A percentile compares a stretch with the other conserved stretches of the same genome.
Evolutionary conservation across 2,888 invertebrate genomes (phyloP).

Genomic region (Dryadula phaetusa): DNA sequence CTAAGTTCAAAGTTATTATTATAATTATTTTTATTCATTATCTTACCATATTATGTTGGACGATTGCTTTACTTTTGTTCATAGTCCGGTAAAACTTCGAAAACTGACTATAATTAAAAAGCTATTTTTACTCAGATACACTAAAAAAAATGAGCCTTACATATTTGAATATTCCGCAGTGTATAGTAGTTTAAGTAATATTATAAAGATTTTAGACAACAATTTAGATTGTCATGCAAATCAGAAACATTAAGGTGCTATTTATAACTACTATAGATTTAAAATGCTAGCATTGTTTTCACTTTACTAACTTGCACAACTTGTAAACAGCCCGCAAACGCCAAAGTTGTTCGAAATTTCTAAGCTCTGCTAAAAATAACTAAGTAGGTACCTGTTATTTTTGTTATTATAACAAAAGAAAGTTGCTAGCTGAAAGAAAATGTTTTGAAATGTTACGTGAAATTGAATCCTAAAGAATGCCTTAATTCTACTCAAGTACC

Average conservation of each 20-base stretch:
- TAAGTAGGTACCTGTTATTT: not conserved
- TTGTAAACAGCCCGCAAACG: not conserved
- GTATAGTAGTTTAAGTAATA: not conserved
- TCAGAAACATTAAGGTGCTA: not conserved
- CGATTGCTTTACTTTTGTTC: no score
- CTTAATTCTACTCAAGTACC: not conserved
- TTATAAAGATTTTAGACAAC: not conserved
- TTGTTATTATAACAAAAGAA: not conserved
- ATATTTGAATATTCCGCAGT: not conserved
- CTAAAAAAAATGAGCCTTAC: not conserved
- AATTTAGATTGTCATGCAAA: constrained; percentile 6
- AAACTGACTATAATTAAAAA: no score
- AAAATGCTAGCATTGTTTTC: constrained; percentile 12
- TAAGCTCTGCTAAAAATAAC: not conserved
- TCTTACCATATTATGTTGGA: no score
- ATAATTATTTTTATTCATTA: no score
- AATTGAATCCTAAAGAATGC: not conserved
- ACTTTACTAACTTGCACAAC: constrained; percentile 2
- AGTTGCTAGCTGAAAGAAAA: not conserved
- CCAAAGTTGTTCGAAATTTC: constrained; percentile 16
- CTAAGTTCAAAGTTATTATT: no score
- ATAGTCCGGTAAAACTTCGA: no score
- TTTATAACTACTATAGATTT: not conserved
- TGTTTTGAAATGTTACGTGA: not conserved
- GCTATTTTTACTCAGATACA: no score